phyloP scores from a whole-genome alignment of 1,140 invertebrate genomes.

The Drosophila carrolli region DNA sequence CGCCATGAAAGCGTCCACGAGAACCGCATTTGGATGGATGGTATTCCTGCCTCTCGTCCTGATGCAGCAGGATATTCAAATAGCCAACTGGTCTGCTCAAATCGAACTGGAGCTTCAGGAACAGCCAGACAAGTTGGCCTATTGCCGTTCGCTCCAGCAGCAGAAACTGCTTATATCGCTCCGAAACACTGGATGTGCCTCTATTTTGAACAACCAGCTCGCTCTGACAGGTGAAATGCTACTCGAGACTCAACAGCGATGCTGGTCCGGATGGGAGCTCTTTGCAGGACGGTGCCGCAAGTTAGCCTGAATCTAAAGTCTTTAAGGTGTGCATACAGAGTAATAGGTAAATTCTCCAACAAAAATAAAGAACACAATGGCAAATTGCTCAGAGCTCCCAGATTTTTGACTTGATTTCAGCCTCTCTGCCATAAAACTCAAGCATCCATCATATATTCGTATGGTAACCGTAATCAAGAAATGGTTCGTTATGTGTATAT shows the following conservation, averaged over 20 bases:
- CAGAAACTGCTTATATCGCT: constrained; percentile 7
- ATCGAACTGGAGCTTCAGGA: constrained; percentile 31
- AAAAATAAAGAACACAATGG: constrained; percentile 31
- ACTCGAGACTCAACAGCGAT: constrained; percentile 39
- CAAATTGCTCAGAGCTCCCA: constrained; percentile 9
- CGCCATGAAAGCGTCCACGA: constrained; percentile 9
- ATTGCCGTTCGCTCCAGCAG: constrained; percentile 44
- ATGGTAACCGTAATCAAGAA: constrained; percentile 65
- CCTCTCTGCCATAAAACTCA: constrained; percentile 37
- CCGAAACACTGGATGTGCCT: constrained; percentile 14
- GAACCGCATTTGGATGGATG: constrained; percentile 1
- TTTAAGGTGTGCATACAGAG: neutral
- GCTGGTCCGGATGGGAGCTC: constrained; percentile 47
- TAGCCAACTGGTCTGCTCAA: constrained; percentile 12
- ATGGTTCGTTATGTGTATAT: constrained; percentile 8
- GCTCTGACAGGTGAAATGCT: constrained; percentile 45
- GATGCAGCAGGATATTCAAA: constrained; percentile 2
- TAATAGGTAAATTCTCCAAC: neutral
- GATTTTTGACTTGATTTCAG: constrained; percentile 29
- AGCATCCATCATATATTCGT: constrained; percentile 49
- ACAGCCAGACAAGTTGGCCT: constrained; percentile 48
- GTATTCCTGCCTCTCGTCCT: constrained; percentile 18
- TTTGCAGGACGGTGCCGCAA: constrained; percentile 45
- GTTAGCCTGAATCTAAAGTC: constrained; percentile 10
- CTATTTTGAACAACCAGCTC: constrained; percentile 38